Evolutionary conservation across 2,113 vertebrate species (phyloP).

Genomic region (Hipposideros armiger): DNA sequence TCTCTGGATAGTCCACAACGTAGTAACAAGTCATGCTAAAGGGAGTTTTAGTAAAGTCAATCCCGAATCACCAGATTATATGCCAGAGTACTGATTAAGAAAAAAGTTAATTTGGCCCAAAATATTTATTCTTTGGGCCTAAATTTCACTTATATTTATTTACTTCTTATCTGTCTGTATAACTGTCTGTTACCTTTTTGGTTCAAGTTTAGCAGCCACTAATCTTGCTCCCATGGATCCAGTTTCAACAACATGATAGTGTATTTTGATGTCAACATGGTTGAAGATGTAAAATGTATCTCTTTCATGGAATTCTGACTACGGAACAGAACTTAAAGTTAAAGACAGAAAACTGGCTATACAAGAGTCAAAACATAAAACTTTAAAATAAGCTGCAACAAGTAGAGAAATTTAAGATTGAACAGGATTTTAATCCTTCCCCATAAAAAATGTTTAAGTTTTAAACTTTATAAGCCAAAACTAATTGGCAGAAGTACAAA

Average conservation of each 20-base stretch:
- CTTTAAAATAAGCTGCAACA: neutral
- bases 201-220: slow-evolving; percentile 96
- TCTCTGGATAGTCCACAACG: neutral
- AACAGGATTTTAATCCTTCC: slow-evolving; percentile 50
- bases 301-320: slow-evolving; percentile 96
- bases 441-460: neutral
- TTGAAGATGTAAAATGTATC: slow-evolving; percentile 98
- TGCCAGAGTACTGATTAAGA: neutral
- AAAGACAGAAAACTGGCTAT: slow-evolving; percentile 55
- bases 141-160: neutral
- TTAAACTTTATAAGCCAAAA: slow-evolving; percentile 60
- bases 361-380: slow-evolving; percentile 3
- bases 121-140: neutral
- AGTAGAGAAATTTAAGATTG: neutral
- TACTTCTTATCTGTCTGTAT: neutral
- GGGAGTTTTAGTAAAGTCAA: neutral
- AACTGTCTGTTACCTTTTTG: slow-evolving; percentile 92
- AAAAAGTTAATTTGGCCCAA: neutral
- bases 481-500: neutral
- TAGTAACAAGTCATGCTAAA: neutral
- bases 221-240: slow-evolving; percentile 94
- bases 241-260: slow-evolving; percentile 92
- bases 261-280: slow-evolving; percentile 97
- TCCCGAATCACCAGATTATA: slow-evolving; percentile 7
- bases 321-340: slow-evolving; percentile 73